These are phyloP conservation scores for Bryconaethiops microstoma DNA, from an alignment of 2,797 vertebrate genomes.

Conservation along the genomic window DNA sequence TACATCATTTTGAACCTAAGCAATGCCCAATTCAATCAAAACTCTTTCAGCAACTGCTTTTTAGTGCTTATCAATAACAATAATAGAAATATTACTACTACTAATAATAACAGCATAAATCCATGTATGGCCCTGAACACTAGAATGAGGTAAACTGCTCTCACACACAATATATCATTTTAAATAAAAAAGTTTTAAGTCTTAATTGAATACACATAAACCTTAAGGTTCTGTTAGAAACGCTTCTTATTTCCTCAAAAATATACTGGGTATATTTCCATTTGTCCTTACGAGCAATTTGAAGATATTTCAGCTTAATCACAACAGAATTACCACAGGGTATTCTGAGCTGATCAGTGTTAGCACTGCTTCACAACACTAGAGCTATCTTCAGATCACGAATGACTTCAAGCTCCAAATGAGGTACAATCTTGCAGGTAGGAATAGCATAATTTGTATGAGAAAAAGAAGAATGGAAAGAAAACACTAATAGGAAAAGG, in stretches of 20 bases:
- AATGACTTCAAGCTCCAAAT: constrained; percentile 38
- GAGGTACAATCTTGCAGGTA: constrained; percentile 82
- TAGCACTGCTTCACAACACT: constrained; percentile 12
- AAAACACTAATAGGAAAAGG: constrained; percentile 44
- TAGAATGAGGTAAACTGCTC: background rate
- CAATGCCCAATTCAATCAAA: too few relatives aligned
- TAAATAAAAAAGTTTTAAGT: background rate
- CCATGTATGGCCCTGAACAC: background rate
- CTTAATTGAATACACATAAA: background rate
- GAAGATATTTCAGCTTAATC: background rate
- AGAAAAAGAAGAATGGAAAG: constrained; percentile 50
- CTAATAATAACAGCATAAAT: too few relatives aligned
- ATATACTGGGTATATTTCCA: background rate
- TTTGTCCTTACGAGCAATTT: background rate
- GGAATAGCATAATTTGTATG: constrained; percentile 69
- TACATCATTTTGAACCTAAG: too few relatives aligned
- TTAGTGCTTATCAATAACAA: background rate
- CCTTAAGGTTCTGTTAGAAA: background rate
- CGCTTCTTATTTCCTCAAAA: background rate
- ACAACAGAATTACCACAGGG: background rate
- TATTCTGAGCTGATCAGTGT: constrained; percentile 60
- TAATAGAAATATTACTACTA: background rate
- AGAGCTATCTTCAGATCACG: constrained; percentile 22
- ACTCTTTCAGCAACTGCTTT: too few relatives aligned
- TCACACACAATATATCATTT: background rate